phyloP scores from a whole-genome alignment of 2,113 vertebrate species.

The Albula goreensis region DNA sequence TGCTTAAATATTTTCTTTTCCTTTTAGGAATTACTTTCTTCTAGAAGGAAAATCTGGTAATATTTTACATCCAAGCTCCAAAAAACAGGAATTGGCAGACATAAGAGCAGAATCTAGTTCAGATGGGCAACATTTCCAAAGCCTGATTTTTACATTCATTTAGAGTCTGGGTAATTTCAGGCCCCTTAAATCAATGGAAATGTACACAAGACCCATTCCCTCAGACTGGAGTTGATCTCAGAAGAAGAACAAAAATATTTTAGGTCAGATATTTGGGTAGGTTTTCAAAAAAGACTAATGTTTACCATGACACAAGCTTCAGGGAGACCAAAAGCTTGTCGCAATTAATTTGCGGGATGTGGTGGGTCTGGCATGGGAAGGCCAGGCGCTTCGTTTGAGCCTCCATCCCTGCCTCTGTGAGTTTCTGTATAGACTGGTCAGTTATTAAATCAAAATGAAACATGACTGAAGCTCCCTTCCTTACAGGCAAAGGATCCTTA shows the following conservation, averaged over 20 bases:
- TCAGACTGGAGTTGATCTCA: neutral
- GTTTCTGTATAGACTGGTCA: slow-evolving; percentile 45
- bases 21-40: too few relatives aligned
- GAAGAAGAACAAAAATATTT: neutral
- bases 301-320: neutral
- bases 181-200: neutral
- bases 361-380: slow-evolving; percentile 39
- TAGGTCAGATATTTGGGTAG: neutral
- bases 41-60: too few relatives aligned
- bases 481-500: slow-evolving; percentile 14
- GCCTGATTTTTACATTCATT: neutral
- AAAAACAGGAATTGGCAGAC: neutral
- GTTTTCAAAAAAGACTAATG: neutral
- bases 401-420: slow-evolving; percentile 50
- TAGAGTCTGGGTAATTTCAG: neutral
- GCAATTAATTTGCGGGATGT: slow-evolving; percentile 47
- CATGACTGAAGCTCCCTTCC: slow-evolving; percentile 35
- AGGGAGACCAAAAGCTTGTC: slow-evolving; percentile 46
- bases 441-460: slow-evolving; percentile 41
- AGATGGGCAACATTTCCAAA: neutral
- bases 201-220: neutral
- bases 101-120: neutral
- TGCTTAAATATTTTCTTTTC: too few relatives aligned
- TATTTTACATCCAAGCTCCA: neutral
- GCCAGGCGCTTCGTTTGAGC: slow-evolving; percentile 34